Evolutionary conservation across 2,888 invertebrate genomes (phyloP), one percentile per base, ranked within the genome.

Genomic region (Xylota segnis): DNA sequence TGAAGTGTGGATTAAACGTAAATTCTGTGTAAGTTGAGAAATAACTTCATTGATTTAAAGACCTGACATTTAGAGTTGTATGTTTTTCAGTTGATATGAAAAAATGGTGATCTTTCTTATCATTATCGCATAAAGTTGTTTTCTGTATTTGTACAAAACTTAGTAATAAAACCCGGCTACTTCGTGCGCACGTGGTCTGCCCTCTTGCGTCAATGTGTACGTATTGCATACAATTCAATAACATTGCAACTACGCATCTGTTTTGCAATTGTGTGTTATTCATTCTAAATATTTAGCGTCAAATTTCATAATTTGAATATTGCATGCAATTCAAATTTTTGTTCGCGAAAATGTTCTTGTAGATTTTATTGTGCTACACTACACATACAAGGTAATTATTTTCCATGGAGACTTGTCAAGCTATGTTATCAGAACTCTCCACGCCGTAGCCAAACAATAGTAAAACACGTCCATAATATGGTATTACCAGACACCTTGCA

Each of bases 11-110:
- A 9, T 34, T 59, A 47, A n/a, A 40, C 18, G 76, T 66, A 37
- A 56, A 43, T 70, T 82, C 50, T 70, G 18, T 58, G 82, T 82
- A 47, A 75, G 75, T 74, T 37, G 0, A 47, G 12, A 47, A 34
- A 16, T 23, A 27, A 23, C 16, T 10, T 14, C 29, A 29, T 47
- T 50, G 6, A 29, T 10, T 52, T n/a, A 2, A 52, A 52, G n/a
- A 5, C 10, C n/a, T 6, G 12, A 52, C 27, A n/a, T 3, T 29
- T 12, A 50, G 52, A 5, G 23, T 5, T 18, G 37, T 58, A 12
- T 37, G n/a, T 23, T 23, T 23, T 23, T 12, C 58, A 58, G 6
- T 59, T 59, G n/a, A 29, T 52, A 52, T 4, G 2, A 52, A 12
- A n/a, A 27, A 12, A 10, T n/a, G 6, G 27, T 52, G 52, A 52